These are phyloP conservation scores for Euura lappo DNA, from an alignment of 1,140 invertebrate genomes.

Conservation along the genomic window DNA sequence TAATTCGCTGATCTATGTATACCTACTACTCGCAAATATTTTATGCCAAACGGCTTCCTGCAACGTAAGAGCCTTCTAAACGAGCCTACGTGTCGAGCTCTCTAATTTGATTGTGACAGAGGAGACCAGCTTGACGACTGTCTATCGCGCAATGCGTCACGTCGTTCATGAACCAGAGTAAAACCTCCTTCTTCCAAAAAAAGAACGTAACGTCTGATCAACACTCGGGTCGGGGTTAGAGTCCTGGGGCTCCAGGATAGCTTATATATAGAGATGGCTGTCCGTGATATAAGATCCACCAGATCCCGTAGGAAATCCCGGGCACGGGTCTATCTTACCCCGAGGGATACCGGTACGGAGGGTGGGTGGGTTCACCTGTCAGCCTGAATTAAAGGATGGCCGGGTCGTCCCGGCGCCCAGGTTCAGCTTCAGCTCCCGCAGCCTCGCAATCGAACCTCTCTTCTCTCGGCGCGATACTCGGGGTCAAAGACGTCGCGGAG, in stretches of 20 bases:
- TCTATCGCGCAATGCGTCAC: too few relatives aligned
- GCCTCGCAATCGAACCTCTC: slow-evolving; percentile 15
- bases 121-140: too few relatives aligned
- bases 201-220: slow-evolving; percentile 7
- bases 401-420: slow-evolving; percentile 39
- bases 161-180: too few relatives aligned
- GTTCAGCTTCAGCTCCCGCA: slow-evolving; percentile 27
- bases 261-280: slow-evolving; percentile 60
- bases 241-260: slow-evolving; percentile 39
- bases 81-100: too few relatives aligned
- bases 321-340: slow-evolving; percentile 63
- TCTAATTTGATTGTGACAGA: too few relatives aligned
- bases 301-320: slow-evolving; percentile 63
- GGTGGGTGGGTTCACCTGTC: slow-evolving; percentile 57
- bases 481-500: slow-evolving; percentile 18
- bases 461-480: slow-evolving; percentile 6
- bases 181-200: neutral
- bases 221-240: neutral
- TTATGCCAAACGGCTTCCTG: neutral
- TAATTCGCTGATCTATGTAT: neutral
- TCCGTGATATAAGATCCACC: slow-evolving; percentile 60
- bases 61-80: too few relatives aligned
- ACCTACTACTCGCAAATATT: neutral
- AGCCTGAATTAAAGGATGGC: slow-evolving; percentile 62
- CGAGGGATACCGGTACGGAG: slow-evolving; percentile 53